Base-by-base conservation (phyloP, 2,113 vertebrate genomes). In the Brachirus orientalis region DNA sequence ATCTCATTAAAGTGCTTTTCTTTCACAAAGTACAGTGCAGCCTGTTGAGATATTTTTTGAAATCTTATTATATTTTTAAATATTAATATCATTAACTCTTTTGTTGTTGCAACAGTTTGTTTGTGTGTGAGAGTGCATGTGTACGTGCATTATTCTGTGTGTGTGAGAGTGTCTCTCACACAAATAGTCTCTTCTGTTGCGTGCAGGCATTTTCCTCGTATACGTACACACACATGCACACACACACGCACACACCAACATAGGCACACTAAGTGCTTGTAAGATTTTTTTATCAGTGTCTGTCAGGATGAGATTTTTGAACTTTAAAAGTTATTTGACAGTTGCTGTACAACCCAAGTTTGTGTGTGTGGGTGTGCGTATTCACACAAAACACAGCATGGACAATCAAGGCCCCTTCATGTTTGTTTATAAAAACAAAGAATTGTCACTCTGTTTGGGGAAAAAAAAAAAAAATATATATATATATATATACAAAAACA, bases 391-490 rank as follows among this genome's bases (percentile, higher is more conserved):
- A 79, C 16, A 18, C n/a, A 20, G 52, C 75, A 70, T 38, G 74
- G 71, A 84, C 79, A 79, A 70, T 65, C 59, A 52, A 53, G 61
- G 75, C 75, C 47, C 56, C 67, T 57, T 67, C 82, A 75, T 65
- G 66, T 75, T 80, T 80, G 81, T 82, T 80, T 84, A 84, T 78
- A 48, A 58, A 67, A 83, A 82, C 79, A 86, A 84, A 84, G 54
- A 77, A 63, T 59, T 75, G 69, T 81, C 83, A 75, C 18, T 80
- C 72, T 9, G 33, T 67, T 54, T 28, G 7, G 16, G 35, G 12
- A 7, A 10, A 7, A 4, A 14, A 9, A 0, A 22, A 59, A 43
- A 60, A 72, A 59, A 58, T 52, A 82, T 76, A n/a, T n/a, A n/a
- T n/a, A n/a, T n/a, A n/a, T n/a, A n/a, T n/a, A n/a, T n/a, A n/a